Evolutionary conservation across 1,140 invertebrate genomes (phyloP).

Genomic region (Wasmannia auropunctata): DNA sequence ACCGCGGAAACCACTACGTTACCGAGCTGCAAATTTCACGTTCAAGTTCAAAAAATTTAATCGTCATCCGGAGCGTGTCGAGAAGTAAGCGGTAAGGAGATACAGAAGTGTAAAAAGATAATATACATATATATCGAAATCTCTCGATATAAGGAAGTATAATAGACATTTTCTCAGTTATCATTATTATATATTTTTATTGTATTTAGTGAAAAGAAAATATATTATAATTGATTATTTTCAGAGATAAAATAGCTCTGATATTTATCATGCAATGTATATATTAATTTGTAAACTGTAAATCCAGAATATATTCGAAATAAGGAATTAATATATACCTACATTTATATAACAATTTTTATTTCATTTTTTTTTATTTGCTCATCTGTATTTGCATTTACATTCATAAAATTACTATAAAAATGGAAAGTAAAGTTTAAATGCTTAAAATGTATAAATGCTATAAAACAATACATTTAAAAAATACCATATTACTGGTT

Average conservation of each 20-base stretch:
- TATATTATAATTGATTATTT: slow-evolving; percentile 12
- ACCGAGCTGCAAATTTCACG: slow-evolving; percentile 98
- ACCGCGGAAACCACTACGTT: slow-evolving; percentile 97
- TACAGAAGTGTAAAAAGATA: background rate
- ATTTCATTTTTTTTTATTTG: background rate
- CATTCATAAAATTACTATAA: background rate
- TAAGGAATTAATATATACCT: background rate
- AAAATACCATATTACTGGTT: background rate
- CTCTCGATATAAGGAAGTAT: background rate
- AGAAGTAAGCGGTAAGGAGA: background rate
- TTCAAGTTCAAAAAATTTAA: slow-evolving; percentile 91
- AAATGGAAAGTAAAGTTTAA: background rate
- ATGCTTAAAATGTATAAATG: slow-evolving; percentile 3
- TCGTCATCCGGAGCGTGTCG: background rate
- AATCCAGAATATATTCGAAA: background rate
- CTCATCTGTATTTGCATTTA: background rate
- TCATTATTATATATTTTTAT: background rate
- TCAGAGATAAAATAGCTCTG: background rate
- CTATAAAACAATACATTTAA: background rate
- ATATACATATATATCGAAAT: background rate
- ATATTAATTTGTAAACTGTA: background rate
- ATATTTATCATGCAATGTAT: background rate
- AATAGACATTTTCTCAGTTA: background rate
- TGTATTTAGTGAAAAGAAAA: background rate
- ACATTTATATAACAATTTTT: background rate